Base-by-base conservation (phyloP, 2,797 vertebrate species). In the Simalia tracyae region DNA sequence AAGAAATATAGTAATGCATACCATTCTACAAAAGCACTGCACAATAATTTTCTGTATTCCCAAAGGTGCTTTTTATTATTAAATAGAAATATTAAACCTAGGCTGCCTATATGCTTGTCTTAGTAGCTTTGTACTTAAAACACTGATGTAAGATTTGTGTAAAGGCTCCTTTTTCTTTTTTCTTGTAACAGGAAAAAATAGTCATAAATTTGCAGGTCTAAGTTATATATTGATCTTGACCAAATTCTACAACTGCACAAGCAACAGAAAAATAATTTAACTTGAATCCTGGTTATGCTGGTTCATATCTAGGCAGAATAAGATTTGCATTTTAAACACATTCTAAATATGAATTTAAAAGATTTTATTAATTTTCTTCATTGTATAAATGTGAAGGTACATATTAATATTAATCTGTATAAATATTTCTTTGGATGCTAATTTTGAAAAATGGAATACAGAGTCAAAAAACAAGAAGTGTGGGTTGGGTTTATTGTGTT, bases 1-100 rank as follows among this genome's bases (percentile, higher is more conserved):
- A 92, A 87, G 90, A 89, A 91, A 95, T 26, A 96, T 94, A 95
- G 92, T 92, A 92, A 94, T 90, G 84, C 94, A 93, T 89, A 84
- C 86, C 92, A 88, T 56, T 90, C 46, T 72, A 86, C 68, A 86
- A 93, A 92, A 94, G 91, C 91, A 90, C 61, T 92, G 36, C 0
- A 84, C 31, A 90, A 84, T 64, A 36, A 92, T 87, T 87, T 64
- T 36, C 12, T 63, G 1, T 63, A 72, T 64, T 87, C 60, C 89
- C 42, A 90, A 92, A 66, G 17, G 31, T 46, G 42, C 19, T 86
- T 89, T 85, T 60, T 56, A 54, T 56, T 92, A 84, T 64, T 86
- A 84, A 84, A 87, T 64, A 14, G 31, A 88, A 46, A 90, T 61
- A 50, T 92, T 90, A 72, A 31, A 72, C 22, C 64, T n/a, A 84